phyloP scores from a whole-genome alignment of 1,140 invertebrate species.

The Heliothis virescens region DNA sequence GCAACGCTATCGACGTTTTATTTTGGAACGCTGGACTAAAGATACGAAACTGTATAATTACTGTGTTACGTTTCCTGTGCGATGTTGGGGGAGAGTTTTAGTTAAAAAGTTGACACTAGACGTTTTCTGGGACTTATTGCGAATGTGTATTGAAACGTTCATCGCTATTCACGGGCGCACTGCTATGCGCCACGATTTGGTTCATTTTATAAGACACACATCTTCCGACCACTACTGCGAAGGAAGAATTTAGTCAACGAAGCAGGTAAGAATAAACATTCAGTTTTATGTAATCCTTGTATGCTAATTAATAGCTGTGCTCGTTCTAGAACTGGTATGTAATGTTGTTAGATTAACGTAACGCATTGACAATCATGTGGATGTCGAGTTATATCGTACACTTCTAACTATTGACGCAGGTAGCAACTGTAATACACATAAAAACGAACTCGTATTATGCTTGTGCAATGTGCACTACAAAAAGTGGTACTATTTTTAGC shows the following conservation, averaged over 20 bases:
- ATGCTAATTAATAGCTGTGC: conserved; percentile 3
- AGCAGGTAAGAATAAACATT: conserved; percentile 64
- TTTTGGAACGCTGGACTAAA: conserved; percentile 52
- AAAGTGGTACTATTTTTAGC: neutral
- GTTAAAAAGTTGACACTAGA: conserved; percentile 76
- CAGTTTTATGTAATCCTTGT: conserved; percentile 23
- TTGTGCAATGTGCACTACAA: neutral
- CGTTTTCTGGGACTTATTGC: conserved; percentile 81
- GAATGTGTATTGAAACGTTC: conserved; percentile 86
- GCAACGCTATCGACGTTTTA: conserved; percentile 24
- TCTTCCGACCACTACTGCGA: conserved; percentile 86
- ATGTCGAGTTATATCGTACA: neutral
- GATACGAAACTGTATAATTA: conserved; percentile 78
- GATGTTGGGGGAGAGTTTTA: conserved; percentile 82
- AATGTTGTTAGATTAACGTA: conserved; percentile 8
- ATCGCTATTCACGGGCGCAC: conserved; percentile 85
- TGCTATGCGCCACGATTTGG: conserved; percentile 86
- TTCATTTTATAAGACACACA: conserved; percentile 86
- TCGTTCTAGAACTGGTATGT: conserved; percentile 23
- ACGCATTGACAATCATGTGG: neutral
- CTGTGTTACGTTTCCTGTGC: conserved; percentile 77
- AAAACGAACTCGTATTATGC: neutral
- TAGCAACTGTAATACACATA: neutral
- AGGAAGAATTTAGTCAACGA: conserved; percentile 80
- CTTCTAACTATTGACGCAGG: neutral